Evolutionary conservation across 2,888 invertebrate genomes (phyloP).

Genomic region (Noctua comes): DNA sequence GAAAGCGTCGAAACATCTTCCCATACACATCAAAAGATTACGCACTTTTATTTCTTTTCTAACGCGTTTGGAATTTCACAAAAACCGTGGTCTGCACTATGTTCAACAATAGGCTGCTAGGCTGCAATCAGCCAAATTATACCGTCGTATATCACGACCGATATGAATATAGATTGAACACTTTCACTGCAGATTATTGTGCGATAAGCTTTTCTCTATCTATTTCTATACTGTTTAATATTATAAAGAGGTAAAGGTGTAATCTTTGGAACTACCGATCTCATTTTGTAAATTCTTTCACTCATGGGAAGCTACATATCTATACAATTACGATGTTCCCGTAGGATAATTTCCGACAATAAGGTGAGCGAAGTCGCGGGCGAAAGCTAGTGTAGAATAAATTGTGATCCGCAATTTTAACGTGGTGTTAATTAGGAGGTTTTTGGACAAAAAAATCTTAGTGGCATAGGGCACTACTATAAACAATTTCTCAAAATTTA

Average conservation of each 20-base stretch:
- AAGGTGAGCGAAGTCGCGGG: neutral
- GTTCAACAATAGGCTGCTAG: conserved; percentile 62
- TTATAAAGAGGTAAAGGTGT: neutral
- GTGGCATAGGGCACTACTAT: too few species aligned
- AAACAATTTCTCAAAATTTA: neutral
- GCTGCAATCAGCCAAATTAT: conserved; percentile 71
- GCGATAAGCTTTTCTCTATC: conserved; percentile 31
- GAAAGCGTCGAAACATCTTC: conserved; percentile 35
- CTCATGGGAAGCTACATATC: neutral
- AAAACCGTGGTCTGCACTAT: conserved; percentile 59
- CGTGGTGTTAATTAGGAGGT: neutral
- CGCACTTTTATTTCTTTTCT: conserved; percentile 45
- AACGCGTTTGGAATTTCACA: conserved; percentile 55
- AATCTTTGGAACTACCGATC: neutral
- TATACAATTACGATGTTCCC: neutral
- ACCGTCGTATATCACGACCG: conserved; percentile 67
- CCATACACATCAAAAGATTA: conserved; percentile 30
- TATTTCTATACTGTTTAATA: neutral
- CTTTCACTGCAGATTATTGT: conserved; percentile 62
- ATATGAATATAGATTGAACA: conserved; percentile 59
- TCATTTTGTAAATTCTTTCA: neutral
- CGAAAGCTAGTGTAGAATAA: neutral
- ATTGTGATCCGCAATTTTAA: neutral
- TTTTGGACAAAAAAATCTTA: neutral
- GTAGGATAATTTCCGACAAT: neutral